Conservation (phyloP, 2,797 vertebrate genomes). For the Tangara arthus region DNA sequence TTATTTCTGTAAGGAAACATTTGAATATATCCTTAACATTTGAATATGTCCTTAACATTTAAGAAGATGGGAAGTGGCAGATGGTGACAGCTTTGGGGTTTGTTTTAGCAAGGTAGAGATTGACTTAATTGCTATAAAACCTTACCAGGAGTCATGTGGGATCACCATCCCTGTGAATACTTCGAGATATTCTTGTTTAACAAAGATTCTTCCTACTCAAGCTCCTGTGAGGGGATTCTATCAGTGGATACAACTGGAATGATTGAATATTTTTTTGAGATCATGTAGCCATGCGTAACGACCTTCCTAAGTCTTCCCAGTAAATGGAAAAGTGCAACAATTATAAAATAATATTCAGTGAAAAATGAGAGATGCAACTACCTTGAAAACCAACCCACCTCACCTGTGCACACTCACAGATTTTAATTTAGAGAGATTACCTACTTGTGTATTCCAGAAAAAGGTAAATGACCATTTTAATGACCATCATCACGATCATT, state of each 20-base stretch:
- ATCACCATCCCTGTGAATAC: neutral
- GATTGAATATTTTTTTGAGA: neutral
- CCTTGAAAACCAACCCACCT: neutral
- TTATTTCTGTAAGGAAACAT: neutral
- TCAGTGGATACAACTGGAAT: neutral
- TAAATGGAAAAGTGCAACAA: neutral
- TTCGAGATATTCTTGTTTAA: neutral
- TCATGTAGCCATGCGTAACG: rapidly evolving
- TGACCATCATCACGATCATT: neutral
- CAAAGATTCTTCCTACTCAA: neutral
- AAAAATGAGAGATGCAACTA: neutral
- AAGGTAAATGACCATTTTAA: neutral
- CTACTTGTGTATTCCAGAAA: neutral
- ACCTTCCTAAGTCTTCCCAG: neutral
- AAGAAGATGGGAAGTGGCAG: neutral
- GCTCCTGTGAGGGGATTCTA: neutral
- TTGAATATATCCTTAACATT: neutral
- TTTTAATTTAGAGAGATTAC: neutral
- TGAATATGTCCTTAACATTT: neutral
- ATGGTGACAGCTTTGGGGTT: neutral
- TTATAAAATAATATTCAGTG: neutral
- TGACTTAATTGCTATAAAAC: neutral
- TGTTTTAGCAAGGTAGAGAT: neutral
- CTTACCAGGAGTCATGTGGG: neutral
- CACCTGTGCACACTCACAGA: neutral